Evolutionary conservation across 2,113 vertebrate genomes (phyloP), one percentile per base, ranked within the genome.

Genomic region (Reinhardtius hippoglossoides): DNA sequence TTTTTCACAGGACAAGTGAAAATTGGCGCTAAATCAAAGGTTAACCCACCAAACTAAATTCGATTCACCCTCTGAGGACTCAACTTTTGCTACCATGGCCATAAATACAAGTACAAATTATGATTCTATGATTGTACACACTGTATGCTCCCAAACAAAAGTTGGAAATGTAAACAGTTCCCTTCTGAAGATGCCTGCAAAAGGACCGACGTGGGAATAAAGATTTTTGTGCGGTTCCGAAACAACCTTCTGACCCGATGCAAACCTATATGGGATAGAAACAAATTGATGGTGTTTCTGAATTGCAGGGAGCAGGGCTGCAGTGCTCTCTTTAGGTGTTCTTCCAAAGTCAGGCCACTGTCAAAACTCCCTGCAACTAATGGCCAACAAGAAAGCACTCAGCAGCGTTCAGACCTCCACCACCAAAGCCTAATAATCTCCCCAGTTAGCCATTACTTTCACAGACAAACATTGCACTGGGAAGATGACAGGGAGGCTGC

Each of bases 381-480:
- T 75, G 76, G 57, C 50, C 62, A 59, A 71, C 59, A 75, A 63
- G 20, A 63, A 67, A 75, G 50, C 56, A 16, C 62, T 71, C 24
- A 66, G 26, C 44, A 57, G 9, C 37, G 20, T 56, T 24, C 77
- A 67, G 78, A 71, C 59, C 44, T 44, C 61, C n/a, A 69, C 65
- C 48, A 65, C 35, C 31, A 40, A 82, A 21, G 57, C 37, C 69
- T 68, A 63, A 74, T 79, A 76, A 76, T 79, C 62, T 69, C 78
- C 74, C 26, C 61, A 44, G 74, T 86, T 63, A 67, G 63, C 71
- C 31, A 63, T 76, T 59, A 76, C 57, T 46, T 67, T 68, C 52
- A 40, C 26, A 72, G 15, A 65, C 63, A 75, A 68, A 44, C 59
- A 59, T 31, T 61, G 59, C 21, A 50, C 57, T 37, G 63, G 54